A percentile compares a stretch with the other conserved stretches of the same genome.
Conservation (phyloP, 2,888 invertebrate genomes). For the Helleia helle region DNA sequence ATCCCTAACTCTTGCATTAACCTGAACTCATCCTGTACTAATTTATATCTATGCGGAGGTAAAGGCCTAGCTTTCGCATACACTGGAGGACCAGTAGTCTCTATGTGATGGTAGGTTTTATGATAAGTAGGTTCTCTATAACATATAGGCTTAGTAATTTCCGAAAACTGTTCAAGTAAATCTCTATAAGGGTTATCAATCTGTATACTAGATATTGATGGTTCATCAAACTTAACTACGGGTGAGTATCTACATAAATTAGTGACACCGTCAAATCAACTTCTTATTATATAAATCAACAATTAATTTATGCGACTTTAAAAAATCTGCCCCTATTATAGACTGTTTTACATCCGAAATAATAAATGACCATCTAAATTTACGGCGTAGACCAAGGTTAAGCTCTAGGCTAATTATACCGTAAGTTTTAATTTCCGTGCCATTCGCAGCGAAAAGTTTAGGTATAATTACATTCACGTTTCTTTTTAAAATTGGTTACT, state of each 20-base stretch:
- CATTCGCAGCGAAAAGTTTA: constrained; percentile 13
- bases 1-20: no score
- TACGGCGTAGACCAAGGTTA: constrained; percentile 12
- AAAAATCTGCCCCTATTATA: constrained; percentile 17
- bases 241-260: constrained; percentile 3
- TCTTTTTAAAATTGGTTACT: no score
- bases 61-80: constrained; percentile 30
- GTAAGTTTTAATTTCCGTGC: constrained; percentile 10
- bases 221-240: neutral
- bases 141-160: constrained; percentile 11
- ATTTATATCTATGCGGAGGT: no score
- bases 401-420: constrained; percentile 11
- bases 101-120: constrained; percentile 13
- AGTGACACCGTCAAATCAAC: constrained; percentile 14
- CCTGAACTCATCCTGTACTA: no score
- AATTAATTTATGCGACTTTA: constrained; percentile 13
- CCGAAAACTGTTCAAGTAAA: constrained; percentile 8
- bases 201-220: neutral
- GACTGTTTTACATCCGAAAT: constrained; percentile 14
- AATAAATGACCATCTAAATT: constrained; percentile 12
- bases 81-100: constrained; percentile 31
- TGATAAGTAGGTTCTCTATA: constrained; percentile 8
- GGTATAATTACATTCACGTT: neutral
- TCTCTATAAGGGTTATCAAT: neutral
- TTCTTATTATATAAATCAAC: constrained; percentile 12